Conservation (phyloP, 1,140 invertebrate species). For the Anastrepha ludens region DNA sequence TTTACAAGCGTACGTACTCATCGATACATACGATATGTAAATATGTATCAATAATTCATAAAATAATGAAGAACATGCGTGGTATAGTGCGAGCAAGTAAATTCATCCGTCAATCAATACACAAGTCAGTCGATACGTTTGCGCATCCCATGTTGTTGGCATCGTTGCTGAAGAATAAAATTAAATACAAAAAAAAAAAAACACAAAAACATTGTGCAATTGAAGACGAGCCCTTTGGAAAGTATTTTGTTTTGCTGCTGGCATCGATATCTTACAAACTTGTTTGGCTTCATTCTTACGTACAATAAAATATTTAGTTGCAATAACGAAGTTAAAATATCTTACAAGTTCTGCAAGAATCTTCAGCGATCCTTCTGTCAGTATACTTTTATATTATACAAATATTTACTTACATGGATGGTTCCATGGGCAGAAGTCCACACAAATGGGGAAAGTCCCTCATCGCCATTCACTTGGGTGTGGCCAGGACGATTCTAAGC, state of each 20-base stretch:
- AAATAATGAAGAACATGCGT: neutral
- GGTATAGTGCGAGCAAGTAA: neutral
- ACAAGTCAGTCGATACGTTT: constrained; percentile 27
- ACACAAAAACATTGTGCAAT: neutral
- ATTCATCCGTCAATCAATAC: constrained; percentile 36
- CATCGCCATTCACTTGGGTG: too few species aligned
- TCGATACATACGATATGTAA: neutral
- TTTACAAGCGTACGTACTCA: neutral
- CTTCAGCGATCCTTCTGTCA: neutral
- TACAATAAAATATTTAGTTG: constrained; percentile 29
- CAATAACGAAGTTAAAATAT: neutral
- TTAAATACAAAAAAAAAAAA: constrained; percentile 10
- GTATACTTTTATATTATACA: too few species aligned
- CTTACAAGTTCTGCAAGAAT: neutral
- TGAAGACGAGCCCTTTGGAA: constrained; percentile 45
- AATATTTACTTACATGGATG: too few species aligned
- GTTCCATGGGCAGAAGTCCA: too few species aligned
- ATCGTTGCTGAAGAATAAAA: constrained; percentile 10
- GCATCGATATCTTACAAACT: constrained; percentile 27
- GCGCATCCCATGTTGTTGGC: neutral
- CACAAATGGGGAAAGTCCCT: too few species aligned
- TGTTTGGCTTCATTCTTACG: constrained; percentile 38
- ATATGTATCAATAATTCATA: neutral
- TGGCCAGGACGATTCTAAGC: too few species aligned
- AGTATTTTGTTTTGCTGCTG: constrained; percentile 12